Percentiles rank a stretch among this genome's conserved stretches.
Conservation (phyloP, 2,888 invertebrate species). For the Lacanobia wlatinum region DNA sequence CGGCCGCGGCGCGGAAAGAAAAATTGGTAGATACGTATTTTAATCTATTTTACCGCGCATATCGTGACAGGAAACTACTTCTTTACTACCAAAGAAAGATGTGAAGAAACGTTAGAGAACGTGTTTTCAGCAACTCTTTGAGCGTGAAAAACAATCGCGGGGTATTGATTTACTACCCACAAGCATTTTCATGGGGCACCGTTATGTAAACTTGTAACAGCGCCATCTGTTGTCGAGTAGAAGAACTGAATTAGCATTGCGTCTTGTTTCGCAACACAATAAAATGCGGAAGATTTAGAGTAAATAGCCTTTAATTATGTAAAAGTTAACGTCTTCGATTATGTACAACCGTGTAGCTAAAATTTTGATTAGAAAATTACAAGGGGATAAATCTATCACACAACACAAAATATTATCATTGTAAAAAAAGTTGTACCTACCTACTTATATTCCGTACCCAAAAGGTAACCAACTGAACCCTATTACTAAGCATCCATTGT, state of each 20-base stretch:
- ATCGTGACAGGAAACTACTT: background rate
- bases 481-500: too few species aligned
- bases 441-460: too few species aligned
- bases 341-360: too few species aligned
- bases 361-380: too few species aligned
- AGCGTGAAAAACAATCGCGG: slow-evolving; percentile 36
- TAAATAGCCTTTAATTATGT: too few species aligned
- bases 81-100: background rate
- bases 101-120: background rate
- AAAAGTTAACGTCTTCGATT: too few species aligned
- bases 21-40: background rate
- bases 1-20: too few species aligned
- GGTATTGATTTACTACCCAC: slow-evolving; percentile 54
- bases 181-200: background rate
- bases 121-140: slow-evolving; percentile 10
- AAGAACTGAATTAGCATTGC: slow-evolving; percentile 17
- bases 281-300: too few species aligned
- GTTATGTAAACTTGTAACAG: slow-evolving; percentile 3
- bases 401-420: too few species aligned
- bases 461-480: too few species aligned
- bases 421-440: too few species aligned
- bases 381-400: too few species aligned
- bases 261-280: background rate
- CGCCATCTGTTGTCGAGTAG: slow-evolving; percentile 60
- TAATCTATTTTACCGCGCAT: background rate